Base-by-base conservation (phyloP, 2,113 vertebrate species). In the Quiscalus mexicanus region DNA sequence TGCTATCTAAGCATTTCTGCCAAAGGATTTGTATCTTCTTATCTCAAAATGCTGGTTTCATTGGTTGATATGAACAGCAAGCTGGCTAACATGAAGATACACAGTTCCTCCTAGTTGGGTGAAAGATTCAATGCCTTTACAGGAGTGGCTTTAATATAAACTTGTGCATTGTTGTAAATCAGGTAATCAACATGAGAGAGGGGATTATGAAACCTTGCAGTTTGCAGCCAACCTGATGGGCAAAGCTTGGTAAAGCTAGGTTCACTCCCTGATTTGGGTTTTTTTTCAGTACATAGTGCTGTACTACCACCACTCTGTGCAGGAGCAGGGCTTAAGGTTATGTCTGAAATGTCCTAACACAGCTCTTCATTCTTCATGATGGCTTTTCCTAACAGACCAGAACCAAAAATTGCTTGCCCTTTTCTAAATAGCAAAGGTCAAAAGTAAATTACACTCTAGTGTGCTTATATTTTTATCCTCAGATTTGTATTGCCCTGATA, bases 251-350 rank as follows among this genome's bases (percentile, higher is more conserved):
- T 56, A 56, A 84, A 78, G 59, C 3, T 20, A 44, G 12, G 7
- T 58, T 78, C 39, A 22, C 18, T 37, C 63, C 30, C 13, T 45
- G 18, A 47, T 30, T 3, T 5, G 18, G 10, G 1, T 22, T 47
- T 44, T 60, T 56, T 59, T 79, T 41, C 24, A 76, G 10, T 8
- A 31, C 0, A 0, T 52, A 13, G 10, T 3, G 2, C 27, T 56
- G 27, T 23, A 6, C 45, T 58, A 33, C 44, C 35, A 56, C 12
- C 14, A 7, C 17, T 41, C 20, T 15, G 6, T 39, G 47, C 33
- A 20, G 44, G 41, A 70, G 19, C 50, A 58, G 64, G 22, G 28
- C 42, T 80, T 42, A 21, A 64, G 8, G 10, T 5, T 31, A 3
- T 37, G 9, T 33, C 59, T 84, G 37, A 58, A 80, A 19, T 31